These are phyloP conservation scores for Ornithorhynchus anatinus DNA, from an alignment of 2,113 vertebrate species.

Conservation along the genomic window DNA sequence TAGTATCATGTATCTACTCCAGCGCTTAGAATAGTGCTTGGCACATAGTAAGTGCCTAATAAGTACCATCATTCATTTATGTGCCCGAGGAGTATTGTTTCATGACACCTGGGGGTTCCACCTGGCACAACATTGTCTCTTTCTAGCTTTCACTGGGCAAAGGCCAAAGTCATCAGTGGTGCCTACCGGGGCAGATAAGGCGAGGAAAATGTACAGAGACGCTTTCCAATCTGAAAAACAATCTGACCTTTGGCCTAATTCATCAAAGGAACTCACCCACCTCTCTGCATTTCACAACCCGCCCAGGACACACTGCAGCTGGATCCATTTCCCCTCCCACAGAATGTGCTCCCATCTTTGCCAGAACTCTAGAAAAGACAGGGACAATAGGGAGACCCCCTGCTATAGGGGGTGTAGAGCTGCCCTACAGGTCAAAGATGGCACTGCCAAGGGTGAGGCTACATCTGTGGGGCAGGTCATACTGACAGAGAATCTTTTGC, in stretches of 20 bases:
- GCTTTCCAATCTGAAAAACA: neutral
- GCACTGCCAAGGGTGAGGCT: rapidly evolving
- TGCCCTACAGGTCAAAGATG: rapidly evolving
- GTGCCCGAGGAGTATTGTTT: neutral
- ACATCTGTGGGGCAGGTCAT: rapidly evolving
- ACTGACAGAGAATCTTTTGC: too few species aligned
- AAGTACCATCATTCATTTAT: slow-evolving; percentile 12
- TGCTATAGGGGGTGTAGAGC: neutral
- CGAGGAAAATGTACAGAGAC: neutral
- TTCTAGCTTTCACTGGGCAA: neutral
- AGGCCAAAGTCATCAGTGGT: neutral
- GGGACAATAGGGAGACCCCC: neutral
- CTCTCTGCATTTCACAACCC: neutral
- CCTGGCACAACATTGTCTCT: neutral
- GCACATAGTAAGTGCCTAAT: neutral
- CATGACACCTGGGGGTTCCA: neutral
- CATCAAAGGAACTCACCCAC: neutral
- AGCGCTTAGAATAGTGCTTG: too few species aligned
- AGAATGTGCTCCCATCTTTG: neutral
- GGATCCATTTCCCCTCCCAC: neutral
- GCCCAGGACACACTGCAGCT: neutral
- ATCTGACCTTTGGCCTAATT: neutral
- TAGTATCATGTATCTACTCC: too few species aligned
- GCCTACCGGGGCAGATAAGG: neutral
- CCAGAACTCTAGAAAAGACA: neutral